Evolutionary conservation across 2,888 invertebrate genomes (phyloP).

Genomic region (Erebia ligea): DNA sequence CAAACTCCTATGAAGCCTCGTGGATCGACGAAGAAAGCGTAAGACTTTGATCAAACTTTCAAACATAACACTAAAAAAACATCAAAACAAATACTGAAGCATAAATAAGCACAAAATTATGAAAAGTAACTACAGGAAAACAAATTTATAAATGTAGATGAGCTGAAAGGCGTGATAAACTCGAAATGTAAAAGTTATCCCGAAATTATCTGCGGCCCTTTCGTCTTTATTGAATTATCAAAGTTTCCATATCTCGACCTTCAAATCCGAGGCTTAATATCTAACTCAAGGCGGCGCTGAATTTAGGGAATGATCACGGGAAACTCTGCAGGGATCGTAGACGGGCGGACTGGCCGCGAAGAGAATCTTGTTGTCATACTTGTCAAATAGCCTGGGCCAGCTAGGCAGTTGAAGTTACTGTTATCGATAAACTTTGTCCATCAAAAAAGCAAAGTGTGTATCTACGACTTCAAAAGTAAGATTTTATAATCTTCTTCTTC

Average conservation of each 20-base stretch:
- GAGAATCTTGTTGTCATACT: neutral
- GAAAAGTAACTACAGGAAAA: neutral
- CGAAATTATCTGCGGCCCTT: constrained; percentile 16
- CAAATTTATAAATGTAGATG: constrained; percentile 7
- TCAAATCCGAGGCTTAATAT: constrained; percentile 25
- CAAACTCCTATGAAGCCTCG: neutral
- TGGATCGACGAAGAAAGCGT: neutral
- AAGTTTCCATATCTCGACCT: constrained; percentile 27
- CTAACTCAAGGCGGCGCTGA: neutral
- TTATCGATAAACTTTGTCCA: neutral
- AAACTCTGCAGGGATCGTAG: neutral
- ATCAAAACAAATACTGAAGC: neutral
- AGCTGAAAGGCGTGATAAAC: constrained; percentile 18
- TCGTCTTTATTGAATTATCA: constrained; percentile 27
- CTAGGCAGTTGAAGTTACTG: neutral
- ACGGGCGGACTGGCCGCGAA: neutral
- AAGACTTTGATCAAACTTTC: neutral
- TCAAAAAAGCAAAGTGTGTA: too few relatives aligned
- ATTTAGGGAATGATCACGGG: constrained; percentile 17
- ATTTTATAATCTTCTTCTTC: too few relatives aligned
- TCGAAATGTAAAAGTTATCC: constrained; percentile 18
- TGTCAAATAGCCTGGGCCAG: too few relatives aligned
- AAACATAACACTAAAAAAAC: neutral
- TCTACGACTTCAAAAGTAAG: too few relatives aligned
- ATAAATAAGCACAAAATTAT: neutral